These are phyloP conservation scores for Podargus strigoides DNA, from an alignment of 2,797 vertebrate genomes.

Conservation along the genomic window DNA sequence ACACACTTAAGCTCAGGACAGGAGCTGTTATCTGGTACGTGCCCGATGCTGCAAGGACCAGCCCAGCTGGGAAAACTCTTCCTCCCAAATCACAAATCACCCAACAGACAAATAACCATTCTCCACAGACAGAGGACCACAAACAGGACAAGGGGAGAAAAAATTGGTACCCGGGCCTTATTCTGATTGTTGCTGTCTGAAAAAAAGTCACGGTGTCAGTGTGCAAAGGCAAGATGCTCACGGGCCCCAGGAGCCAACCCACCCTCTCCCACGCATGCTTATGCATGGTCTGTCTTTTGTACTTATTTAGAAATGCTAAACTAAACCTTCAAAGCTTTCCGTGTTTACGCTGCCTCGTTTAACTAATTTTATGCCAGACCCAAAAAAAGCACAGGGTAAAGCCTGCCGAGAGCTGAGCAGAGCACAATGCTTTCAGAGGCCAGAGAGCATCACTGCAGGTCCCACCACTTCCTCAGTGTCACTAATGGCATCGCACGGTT, in stretches of 20 bases:
- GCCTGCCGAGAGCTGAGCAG: neutral
- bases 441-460: rapidly evolving
- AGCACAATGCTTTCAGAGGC: neutral
- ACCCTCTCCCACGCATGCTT: rapidly evolving
- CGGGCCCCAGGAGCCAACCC: rapidly evolving
- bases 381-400: neutral
- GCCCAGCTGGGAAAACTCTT: neutral
- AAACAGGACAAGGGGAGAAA: neutral
- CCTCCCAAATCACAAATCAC: neutral
- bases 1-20: conserved; percentile 47
- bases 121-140: neutral
- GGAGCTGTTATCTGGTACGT: neutral
- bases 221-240: neutral
- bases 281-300: rapidly evolving
- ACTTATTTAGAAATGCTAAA: neutral
- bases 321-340: neutral
- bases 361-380: neutral
- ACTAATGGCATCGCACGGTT: rapidly evolving
- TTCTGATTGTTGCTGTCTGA: neutral
- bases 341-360: neutral
- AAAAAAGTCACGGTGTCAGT: rapidly evolving
- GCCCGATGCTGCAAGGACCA: rapidly evolving
- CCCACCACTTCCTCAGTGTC: neutral
- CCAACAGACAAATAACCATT: neutral
- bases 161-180: rapidly evolving